Conservation (phyloP, 2,888 invertebrate species). For the Rhagophthalmus giganteus region DNA sequence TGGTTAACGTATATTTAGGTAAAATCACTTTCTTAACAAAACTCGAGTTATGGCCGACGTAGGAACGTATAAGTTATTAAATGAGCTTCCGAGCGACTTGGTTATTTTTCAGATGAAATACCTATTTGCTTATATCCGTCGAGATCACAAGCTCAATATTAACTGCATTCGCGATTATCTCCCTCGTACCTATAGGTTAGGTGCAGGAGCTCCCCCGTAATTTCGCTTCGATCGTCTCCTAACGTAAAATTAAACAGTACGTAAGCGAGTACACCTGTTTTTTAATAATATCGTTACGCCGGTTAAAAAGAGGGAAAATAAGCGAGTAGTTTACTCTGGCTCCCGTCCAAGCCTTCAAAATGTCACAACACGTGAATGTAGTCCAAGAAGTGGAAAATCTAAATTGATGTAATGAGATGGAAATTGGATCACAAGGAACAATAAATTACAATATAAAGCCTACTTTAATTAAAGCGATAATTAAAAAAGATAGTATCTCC, state of each 20-base stretch:
- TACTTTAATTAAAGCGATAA: slow-evolving; percentile 55
- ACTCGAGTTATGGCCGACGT: too few relatives aligned
- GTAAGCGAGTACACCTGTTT: not conserved
- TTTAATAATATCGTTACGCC: not conserved
- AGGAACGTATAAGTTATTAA: too few relatives aligned
- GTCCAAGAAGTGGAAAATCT: slow-evolving; percentile 46
- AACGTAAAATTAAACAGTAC: not conserved
- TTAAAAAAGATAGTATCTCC: slow-evolving; percentile 51
- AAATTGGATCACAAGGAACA: slow-evolving; percentile 52
- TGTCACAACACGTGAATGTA: slow-evolving; percentile 17
- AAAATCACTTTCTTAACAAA: too few relatives aligned
- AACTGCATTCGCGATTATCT: too few relatives aligned
- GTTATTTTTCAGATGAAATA: too few relatives aligned
- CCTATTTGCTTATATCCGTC: too few relatives aligned
- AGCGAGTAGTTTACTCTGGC: slow-evolving; percentile 8
- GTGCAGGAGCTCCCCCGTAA: too few relatives aligned
- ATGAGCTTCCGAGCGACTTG: too few relatives aligned
- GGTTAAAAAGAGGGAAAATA: not conserved
- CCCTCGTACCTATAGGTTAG: too few relatives aligned
- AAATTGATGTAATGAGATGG: slow-evolving; percentile 54
- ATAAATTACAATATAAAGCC: slow-evolving; percentile 53
- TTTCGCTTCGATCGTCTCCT: too few relatives aligned
- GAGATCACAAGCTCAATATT: too few relatives aligned
- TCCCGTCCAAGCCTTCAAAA: slow-evolving; percentile 13
- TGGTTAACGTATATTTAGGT: too few relatives aligned